Base-by-base conservation (phyloP, 2,113 vertebrate genomes). In the Hippocampus comes region DNA sequence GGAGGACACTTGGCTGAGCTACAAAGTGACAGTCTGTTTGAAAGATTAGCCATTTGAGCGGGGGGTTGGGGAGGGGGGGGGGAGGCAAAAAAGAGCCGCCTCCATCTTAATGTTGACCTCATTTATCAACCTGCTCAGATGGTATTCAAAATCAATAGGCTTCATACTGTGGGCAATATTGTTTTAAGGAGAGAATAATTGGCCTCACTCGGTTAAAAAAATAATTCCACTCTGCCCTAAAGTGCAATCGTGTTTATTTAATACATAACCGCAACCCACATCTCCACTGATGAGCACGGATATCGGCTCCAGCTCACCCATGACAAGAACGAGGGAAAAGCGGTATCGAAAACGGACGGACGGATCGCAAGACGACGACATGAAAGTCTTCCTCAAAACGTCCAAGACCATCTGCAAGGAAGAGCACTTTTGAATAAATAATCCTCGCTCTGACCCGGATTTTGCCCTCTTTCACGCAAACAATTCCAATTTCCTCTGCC, bases 401-500 rank as follows among this genome's bases (percentile, higher is more conserved):
- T 61, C 34, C 15, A 59, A 59, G 56, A 59, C 56, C 63, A 46
- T 43, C 21, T 59, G 14, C n/a, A 63, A 80, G 63, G 71, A 72
- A 71, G 23, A 68, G 55, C 51, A 66, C 48, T 53, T 17, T 8
- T 60, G 15, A 30, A 84, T 83, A 82, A 82, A 74, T 74, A 87
- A 75, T 75, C 71, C 74, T 46, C 67, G 67, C 76, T 65, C 78
- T 89, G 84, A 89, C 86, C 82, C 87, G 82, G 71, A 86, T 88
- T 82, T 78, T 76, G 67, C 68, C 34, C 74, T 70, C 71, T 79
- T 86, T 87, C 87, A 88, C 83, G 83, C 84, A 84, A 88, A 80
- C 73, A 81, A 76, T 74, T 69, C 68, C 74, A 66, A 75, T 83
- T 85, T 79, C 61, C 72, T 79, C 71, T 82, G 72, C 66, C 72